phyloP scores from a whole-genome alignment of 2,113 vertebrate genomes.

The Terrapene triunguis region DNA sequence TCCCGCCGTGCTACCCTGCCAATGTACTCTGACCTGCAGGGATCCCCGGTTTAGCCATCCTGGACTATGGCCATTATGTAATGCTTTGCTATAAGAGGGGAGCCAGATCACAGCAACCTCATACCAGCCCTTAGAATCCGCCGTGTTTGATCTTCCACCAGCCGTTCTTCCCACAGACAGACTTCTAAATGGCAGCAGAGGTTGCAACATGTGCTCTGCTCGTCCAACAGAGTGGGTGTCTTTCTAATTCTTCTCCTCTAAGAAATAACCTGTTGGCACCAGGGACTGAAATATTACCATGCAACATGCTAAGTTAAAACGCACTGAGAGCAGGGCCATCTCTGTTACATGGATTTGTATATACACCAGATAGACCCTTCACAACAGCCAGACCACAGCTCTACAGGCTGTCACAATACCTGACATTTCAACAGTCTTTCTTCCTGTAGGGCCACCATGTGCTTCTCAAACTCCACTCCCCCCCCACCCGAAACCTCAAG shows the following conservation, averaged over 20 bases:
- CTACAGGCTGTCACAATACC: not conserved
- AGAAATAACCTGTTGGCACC: not conserved
- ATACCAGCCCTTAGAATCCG: not conserved
- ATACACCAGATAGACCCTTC: not conserved
- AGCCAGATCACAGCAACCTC: not conserved
- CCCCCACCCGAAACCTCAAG: not conserved
- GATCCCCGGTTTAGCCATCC: fast-evolving
- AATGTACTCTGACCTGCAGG: not conserved
- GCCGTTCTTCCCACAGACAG: not conserved
- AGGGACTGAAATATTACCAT: not conserved
- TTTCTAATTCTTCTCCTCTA: fast-evolving
- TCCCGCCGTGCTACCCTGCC: not conserved
- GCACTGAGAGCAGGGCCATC: not conserved
- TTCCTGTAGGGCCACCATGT: not conserved
- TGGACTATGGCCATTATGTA: fast-evolving
- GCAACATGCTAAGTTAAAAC: not conserved
- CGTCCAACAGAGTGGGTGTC: not conserved
- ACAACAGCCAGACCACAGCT: not conserved
- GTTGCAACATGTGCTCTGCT: not conserved
- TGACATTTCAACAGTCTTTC: not conserved
- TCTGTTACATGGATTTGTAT: not conserved
- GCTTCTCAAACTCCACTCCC: not conserved
- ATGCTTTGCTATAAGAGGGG: not conserved
- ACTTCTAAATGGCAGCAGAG: not conserved
- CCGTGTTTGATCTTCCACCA: not conserved